Base-by-base conservation (phyloP, 2,888 invertebrate species). In the Idaea aversata region DNA sequence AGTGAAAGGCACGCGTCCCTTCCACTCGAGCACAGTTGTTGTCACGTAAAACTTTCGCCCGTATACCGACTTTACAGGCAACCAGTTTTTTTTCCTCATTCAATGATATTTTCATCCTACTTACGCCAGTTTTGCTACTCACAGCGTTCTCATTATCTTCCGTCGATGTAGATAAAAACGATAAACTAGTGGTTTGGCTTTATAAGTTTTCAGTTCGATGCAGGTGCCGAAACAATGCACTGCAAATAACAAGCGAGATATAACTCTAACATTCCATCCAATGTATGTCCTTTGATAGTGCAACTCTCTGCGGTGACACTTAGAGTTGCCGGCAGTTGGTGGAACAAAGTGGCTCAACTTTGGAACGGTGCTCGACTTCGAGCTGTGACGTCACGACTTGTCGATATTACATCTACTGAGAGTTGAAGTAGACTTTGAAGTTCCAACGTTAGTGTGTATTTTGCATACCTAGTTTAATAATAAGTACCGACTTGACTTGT, bases 261-360 rank as follows among this genome's bases (percentile, higher is more conserved):
- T 13, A 59, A 59, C 34, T 25, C 59, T 15, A 10, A 16, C 59
- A 34, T 25, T 59, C 25, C 59, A 6, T 59, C 25, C 59, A 6
- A 59, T 25, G 16, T 59, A 65, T 68, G 68, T 47, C 69, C 71
- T 70, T 73, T 67, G 70, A 67, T 66, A 68, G 64, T 62, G 65
- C 61, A 71, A 67, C 16, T 25, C 59, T 59, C 68, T 70, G 68
- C 63, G 66, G 68, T 63, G 70, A 69, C 71, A 70, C 72, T 74
- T 47, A 47, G 65, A 74, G 71, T 75, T 75, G 66, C 57, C 64
- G 68, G 68, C 74, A 72, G 70, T 69, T 66, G 65, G 64, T 66
- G 65, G 64, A 63, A 66, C 63, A 62, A 71, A 70, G 70, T 73
- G 70, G 70, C 63, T 62, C 64, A 59, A 59, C 13, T 59, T 13